Evolutionary conservation across 1,140 invertebrate species (phyloP).

Genomic region (Chironomus tepperi): DNA sequence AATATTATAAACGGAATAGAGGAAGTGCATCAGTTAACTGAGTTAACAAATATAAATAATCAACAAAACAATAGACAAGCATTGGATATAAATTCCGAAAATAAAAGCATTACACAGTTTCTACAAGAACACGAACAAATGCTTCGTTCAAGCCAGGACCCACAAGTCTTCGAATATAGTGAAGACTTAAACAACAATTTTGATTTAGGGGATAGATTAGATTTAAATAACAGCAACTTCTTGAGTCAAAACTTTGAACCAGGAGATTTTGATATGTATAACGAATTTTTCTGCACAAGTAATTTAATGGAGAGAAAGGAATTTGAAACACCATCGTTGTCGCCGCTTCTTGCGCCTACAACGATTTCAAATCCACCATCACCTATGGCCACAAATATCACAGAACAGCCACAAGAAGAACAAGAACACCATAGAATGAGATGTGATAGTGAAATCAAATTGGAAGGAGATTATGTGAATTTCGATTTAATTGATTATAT

Average conservation of each 20-base stretch:
- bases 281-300: not conserved
- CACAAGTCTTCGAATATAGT: slow-evolving; percentile 5
- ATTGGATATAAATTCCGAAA: not conserved
- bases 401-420: not conserved
- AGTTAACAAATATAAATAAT: not conserved
- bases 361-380: not conserved
- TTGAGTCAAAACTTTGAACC: too few relatives aligned
- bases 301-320: not conserved
- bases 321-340: not conserved
- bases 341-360: not conserved
- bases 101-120: not conserved
- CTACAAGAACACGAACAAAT: slow-evolving; percentile 13
- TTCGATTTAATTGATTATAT: not conserved
- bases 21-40: not conserved
- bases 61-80: not conserved
- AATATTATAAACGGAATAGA: not conserved
- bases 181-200: slow-evolving; percentile 16
- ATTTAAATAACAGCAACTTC: not conserved
- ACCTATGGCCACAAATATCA: not conserved
- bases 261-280: not conserved
- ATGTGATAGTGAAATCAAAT: not conserved
- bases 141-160: not conserved
- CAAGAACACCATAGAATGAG: not conserved
- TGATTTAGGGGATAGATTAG: not conserved
- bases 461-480: not conserved